Base-by-base conservation (phyloP, 2,113 vertebrate species). In the Gulo gulo region DNA sequence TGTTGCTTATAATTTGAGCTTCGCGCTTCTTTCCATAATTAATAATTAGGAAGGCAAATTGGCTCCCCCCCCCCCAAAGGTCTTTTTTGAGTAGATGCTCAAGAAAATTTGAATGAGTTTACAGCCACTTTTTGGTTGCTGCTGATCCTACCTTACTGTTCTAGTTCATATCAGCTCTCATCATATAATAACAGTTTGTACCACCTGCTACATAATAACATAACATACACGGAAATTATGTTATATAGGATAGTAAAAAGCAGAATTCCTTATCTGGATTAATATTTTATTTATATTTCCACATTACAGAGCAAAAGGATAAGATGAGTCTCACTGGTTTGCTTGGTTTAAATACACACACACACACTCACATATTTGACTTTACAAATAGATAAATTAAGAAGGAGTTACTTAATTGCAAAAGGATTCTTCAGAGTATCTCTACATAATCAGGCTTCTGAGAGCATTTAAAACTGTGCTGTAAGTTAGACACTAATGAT, bases 31-130 rank as follows among this genome's bases (percentile, higher is more conserved):
- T 80, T 67, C 88, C 39, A 9, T 18, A n/a, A 69, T 9, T 29
- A 79, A 39, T 15, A 7, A 13, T 24, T 42, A 42, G 4, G 34
- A 65, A 39, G 71, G 34, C 36, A 26, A 47, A 18, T 1, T 63
- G n/a, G 39, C 18, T 0, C n/a, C 47, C 76, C 9, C 29, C 0
- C 0, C 0, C 26, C 4, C 2, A 39, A 55, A 26, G 9, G 50
- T 47, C 91, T 94, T 71, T 78, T 71, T 59, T 12, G 21, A 87
- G 39, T 6, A 71, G 50, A 76, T 15, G 36, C 50, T 81, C 47
- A 36, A 42, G 67, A 42, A 21, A 67, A 50, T 11, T 2, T 23
- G 23, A 63, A 20, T 24, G 6, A 14, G 13, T 61, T 65, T 14
- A n/a, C 2, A 31, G 80, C 42, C 14, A 11, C 45, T 82, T 59